These are phyloP conservation scores for Cairina moschata DNA, from an alignment of 2,113 vertebrate species.

Conservation along the genomic window DNA sequence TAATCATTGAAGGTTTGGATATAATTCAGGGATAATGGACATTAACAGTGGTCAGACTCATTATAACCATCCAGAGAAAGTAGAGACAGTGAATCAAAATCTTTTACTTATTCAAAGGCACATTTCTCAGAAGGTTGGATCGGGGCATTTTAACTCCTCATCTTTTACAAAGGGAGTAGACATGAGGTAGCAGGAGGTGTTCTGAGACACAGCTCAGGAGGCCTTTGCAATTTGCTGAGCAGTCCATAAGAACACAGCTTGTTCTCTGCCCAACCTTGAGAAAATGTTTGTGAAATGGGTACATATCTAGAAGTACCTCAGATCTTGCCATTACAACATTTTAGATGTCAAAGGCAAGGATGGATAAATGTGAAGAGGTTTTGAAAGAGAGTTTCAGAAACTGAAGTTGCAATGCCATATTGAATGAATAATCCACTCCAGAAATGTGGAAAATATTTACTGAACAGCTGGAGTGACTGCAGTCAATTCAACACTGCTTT, in stretches of 20 bases:
- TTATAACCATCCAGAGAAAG: not conserved
- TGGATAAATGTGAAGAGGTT: constrained; percentile 13
- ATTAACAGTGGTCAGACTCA: not conserved
- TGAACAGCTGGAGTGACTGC: constrained; percentile 65
- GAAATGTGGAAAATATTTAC: constrained; percentile 51
- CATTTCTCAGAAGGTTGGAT: not conserved
- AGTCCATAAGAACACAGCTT: not conserved
- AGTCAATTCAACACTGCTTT: constrained; percentile 46
- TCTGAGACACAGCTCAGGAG: not conserved
- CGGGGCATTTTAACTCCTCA: not conserved
- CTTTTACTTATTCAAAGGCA: not conserved
- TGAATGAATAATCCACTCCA: constrained; percentile 51
- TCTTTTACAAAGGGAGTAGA: constrained; percentile 1
- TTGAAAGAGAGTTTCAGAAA: constrained; percentile 10
- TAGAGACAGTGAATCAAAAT: not conserved
- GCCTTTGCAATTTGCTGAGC: not conserved
- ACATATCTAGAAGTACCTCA: constrained; percentile 12
- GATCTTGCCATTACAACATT: constrained; percentile 8
- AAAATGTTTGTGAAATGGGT: constrained; percentile 21
- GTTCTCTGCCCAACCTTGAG: not conserved
- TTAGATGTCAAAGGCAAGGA: not conserved
- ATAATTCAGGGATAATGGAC: not conserved
- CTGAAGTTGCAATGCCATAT: not conserved
- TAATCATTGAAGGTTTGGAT: not conserved
- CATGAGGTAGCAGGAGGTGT: not conserved